Conservation (phyloP, 2,797 vertebrate species). For the Microctenopoma steveboyesi region DNA sequence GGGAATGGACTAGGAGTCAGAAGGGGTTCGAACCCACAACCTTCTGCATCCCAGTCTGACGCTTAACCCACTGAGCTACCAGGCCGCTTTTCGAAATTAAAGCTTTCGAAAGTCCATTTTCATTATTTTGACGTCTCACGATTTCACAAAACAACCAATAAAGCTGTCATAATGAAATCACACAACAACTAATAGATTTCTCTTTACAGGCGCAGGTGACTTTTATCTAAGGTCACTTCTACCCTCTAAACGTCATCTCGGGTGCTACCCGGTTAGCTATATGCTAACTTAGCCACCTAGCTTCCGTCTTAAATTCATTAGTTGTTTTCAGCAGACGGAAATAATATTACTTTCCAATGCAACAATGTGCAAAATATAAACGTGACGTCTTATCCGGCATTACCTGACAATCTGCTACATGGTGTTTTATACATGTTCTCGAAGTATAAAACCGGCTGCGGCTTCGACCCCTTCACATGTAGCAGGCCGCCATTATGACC, state of each 20-base stretch:
- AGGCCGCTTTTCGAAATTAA: too few relatives aligned
- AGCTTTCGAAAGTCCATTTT: too few relatives aligned
- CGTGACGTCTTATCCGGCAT: accelerated
- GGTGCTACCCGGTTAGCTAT: neutral
- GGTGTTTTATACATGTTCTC: conserved; percentile 82
- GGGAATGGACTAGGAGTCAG: too few relatives aligned
- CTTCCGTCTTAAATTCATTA: conserved; percentile 5
- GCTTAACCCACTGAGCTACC: too few relatives aligned
- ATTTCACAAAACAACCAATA: too few relatives aligned
- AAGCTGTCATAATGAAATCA: too few relatives aligned
- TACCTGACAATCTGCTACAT: conserved; percentile 81
- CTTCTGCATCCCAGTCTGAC: too few relatives aligned
- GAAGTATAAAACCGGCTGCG: conserved; percentile 55
- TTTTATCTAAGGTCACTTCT: conserved; percentile 63
- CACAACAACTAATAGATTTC: too few relatives aligned
- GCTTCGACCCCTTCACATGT: conserved; percentile 76
- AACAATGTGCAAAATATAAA: accelerated
- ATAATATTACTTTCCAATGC: neutral
- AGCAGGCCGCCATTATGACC: conserved; percentile 82
- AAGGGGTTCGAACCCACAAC: too few relatives aligned
- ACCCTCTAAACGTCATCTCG: conserved; percentile 1
- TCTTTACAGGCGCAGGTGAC: conserved; percentile 4
- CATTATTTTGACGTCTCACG: too few relatives aligned
- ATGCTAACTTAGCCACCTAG: conserved; percentile 57
- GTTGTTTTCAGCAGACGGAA: neutral